Percentiles rank a stretch among this genome's conserved stretches.
These are phyloP conservation scores for Sycobia sp. DNA, from an alignment of 1,140 invertebrate genomes.

Conservation along the genomic window DNA sequence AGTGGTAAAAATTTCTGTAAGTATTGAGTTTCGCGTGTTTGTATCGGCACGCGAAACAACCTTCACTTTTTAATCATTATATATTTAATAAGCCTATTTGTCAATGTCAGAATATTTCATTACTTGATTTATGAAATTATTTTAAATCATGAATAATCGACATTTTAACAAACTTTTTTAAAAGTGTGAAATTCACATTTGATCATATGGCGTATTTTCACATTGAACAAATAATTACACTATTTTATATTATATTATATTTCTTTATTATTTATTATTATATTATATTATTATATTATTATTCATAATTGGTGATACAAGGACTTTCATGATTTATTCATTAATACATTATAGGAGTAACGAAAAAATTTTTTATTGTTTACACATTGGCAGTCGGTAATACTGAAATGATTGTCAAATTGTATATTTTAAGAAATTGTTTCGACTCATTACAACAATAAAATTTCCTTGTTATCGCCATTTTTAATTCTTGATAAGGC, in stretches of 20 bases:
- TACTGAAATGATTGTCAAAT: conserved; percentile 41
- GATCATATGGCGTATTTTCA: too few relatives aligned
- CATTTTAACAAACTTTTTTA: too few relatives aligned
- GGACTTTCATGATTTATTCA: conserved; percentile 7
- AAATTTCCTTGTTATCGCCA: background rate
- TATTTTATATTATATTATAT: too few relatives aligned
- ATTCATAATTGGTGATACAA: too few relatives aligned
- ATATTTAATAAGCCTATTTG: conserved; percentile 14
- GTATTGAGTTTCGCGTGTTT: conserved; percentile 55
- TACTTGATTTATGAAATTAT: background rate
- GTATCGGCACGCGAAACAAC: conserved; percentile 56
- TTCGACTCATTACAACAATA: too few relatives aligned
- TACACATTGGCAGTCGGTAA: conserved; percentile 41
- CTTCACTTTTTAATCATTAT: conserved; percentile 36
- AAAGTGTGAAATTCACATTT: too few relatives aligned
- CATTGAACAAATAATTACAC: too few relatives aligned
- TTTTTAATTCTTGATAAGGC: conserved; percentile 16
- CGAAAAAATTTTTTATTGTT: conserved; percentile 51
- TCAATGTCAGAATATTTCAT: conserved; percentile 22
- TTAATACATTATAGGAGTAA: conserved; percentile 17
- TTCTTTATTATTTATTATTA: too few relatives aligned
- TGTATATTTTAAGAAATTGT: conserved; percentile 46
- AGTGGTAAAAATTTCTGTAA: conserved; percentile 44
- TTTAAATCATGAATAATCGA: too few relatives aligned
- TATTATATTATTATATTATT: too few relatives aligned